Conservation (phyloP, 2,888 invertebrate species). For the Ochropleura leucogaster region DNA sequence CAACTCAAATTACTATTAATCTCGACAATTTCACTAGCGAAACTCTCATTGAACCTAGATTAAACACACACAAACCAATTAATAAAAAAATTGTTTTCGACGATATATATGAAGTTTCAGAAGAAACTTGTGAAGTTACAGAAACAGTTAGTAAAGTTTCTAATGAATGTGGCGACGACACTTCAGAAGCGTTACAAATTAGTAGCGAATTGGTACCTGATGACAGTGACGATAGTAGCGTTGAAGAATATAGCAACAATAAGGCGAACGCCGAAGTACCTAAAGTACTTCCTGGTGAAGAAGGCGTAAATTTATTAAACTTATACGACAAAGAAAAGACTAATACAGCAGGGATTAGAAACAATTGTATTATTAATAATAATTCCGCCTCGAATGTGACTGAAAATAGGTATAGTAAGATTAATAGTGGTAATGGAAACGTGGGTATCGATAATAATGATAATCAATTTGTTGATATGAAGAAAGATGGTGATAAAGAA, state of each 20-base stretch:
- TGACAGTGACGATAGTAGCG: slow-evolving; percentile 2
- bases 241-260: neutral
- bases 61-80: neutral
- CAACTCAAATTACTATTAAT: slow-evolving; percentile 7
- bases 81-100: neutral
- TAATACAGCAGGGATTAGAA: neutral
- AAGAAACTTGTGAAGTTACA: neutral
- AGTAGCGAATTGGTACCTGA: neutral
- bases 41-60: neutral
- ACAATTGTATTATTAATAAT: neutral
- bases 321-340: neutral
- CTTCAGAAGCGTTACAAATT: neutral
- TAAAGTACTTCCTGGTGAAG: neutral
- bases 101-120: too few relatives aligned
- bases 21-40: slow-evolving; percentile 11
- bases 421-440: slow-evolving; percentile 12
- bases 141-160: neutral
- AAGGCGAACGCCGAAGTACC: neutral
- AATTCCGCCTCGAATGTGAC: slow-evolving; percentile 1
- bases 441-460: slow-evolving; percentile 39
- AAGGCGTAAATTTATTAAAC: neutral
- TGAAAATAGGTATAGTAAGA: slow-evolving; percentile 23
- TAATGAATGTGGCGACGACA: neutral
- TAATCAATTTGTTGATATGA: slow-evolving; percentile 28
- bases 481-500: neutral